Evolutionary conservation across 1,140 invertebrate species (phyloP).

Genomic region (Eulimnadia texana): DNA sequence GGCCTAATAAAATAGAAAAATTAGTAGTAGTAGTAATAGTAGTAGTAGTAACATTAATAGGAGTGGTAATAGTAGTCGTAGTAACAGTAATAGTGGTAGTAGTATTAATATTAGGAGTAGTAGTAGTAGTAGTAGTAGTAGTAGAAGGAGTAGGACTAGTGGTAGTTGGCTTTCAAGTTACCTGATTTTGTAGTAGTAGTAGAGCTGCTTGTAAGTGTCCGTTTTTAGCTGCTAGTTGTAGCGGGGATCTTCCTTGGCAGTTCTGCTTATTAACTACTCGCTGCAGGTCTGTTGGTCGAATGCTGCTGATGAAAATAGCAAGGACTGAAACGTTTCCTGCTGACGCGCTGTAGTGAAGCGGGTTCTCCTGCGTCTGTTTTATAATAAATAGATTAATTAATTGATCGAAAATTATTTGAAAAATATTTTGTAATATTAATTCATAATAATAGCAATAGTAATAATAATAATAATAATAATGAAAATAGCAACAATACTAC

Average conservation of each 20-base stretch:
- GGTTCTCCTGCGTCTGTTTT: constrained; percentile 65
- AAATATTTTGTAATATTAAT: too few species aligned
- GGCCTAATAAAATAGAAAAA: constrained; percentile 43
- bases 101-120: too few species aligned
- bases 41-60: background rate
- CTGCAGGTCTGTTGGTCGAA: constrained; percentile 72
- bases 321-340: constrained; percentile 92
- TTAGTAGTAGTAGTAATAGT: too few species aligned
- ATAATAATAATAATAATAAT: background rate
- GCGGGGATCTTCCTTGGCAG: constrained; percentile 82
- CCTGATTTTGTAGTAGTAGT: constrained; percentile 38
- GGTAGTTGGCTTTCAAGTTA: too few species aligned
- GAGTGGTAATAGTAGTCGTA: too few species aligned
- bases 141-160: too few species aligned
- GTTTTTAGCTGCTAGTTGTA: constrained; percentile 66
- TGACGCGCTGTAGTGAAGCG: constrained; percentile 85
- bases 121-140: too few species aligned
- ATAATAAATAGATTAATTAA: constrained; percentile 13
- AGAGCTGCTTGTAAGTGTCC: constrained; percentile 42
- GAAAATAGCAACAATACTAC: too few species aligned
- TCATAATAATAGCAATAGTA: background rate
- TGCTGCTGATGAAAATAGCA: constrained; percentile 78
- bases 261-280: constrained; percentile 87
- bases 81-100: too few species aligned
- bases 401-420: too few species aligned